Evolutionary conservation across 2,888 invertebrate species (phyloP).

Genomic region (Drosophila neonasuta): DNA sequence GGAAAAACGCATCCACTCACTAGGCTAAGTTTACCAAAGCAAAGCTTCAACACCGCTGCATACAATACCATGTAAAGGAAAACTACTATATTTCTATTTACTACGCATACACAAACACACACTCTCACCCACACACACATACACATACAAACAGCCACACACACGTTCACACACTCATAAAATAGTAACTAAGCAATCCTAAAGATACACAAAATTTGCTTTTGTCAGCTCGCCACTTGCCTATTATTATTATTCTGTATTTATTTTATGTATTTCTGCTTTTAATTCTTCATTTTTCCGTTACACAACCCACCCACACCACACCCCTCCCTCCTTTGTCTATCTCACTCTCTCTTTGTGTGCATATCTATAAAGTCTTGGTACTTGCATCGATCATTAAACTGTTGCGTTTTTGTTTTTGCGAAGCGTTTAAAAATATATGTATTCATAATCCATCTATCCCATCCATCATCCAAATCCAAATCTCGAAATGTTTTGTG

Average conservation of each 20-base stretch:
- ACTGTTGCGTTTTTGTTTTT: constrained; percentile 26
- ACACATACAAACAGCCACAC: constrained; percentile 23
- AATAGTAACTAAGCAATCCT: constrained; percentile 61
- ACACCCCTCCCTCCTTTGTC: not conserved
- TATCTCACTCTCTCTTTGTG: not conserved
- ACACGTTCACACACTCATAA: constrained; percentile 40
- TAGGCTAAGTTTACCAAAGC: constrained; percentile 90
- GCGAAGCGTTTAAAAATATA: constrained; percentile 28
- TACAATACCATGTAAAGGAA: constrained; percentile 92
- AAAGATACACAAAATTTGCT: constrained; percentile 47
- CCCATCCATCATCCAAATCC: constrained; percentile 24
- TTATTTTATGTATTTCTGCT: constrained; percentile 46
- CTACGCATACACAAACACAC: constrained; percentile 41
- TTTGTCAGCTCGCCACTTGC: constrained; percentile 59
- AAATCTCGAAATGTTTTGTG: constrained; percentile 56
- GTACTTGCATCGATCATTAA: constrained; percentile 9
- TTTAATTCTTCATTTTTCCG: constrained; percentile 39
- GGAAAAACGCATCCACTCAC: constrained; percentile 96
- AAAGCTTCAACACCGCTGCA: constrained; percentile 89
- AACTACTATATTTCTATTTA: constrained; percentile 56
- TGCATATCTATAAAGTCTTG: constrained; percentile 21
- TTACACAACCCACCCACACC: not conserved
- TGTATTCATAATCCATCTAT: constrained; percentile 4
- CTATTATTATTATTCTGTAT: constrained; percentile 48
- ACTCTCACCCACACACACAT: constrained; percentile 33